phyloP scores from a whole-genome alignment of 2,797 vertebrate species.

The Perodicticus potto region DNA sequence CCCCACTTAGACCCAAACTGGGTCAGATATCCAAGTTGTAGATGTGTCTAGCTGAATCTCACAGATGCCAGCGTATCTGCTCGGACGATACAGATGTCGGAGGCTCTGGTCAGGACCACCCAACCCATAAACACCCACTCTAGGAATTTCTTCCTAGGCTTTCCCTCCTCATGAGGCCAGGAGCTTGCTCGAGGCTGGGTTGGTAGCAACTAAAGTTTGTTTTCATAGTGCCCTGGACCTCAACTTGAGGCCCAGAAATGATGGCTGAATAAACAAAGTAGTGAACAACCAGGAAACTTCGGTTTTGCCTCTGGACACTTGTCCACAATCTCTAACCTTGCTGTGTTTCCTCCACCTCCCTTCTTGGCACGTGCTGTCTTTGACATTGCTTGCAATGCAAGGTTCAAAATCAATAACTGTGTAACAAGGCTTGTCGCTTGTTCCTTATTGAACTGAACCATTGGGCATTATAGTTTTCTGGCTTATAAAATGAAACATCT shows the following conservation, averaged over 20 bases:
- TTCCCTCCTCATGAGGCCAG: too few species aligned
- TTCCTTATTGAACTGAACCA: neutral
- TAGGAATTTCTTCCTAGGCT: neutral
- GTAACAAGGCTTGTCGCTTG: neutral
- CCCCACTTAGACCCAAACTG: neutral
- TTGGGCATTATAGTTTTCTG: neutral
- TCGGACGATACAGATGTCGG: neutral
- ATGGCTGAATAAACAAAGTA: neutral
- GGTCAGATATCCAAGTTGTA: neutral
- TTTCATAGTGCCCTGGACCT: neutral
- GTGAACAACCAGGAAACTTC: neutral
- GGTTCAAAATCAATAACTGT: neutral
- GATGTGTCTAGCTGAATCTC: neutral
- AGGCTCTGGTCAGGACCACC: neutral
- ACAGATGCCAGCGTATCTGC: neutral
- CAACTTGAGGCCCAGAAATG: neutral
- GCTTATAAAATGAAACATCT: neutral
- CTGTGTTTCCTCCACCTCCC: rapidly evolving
- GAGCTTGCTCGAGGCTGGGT: neutral
- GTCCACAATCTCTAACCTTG: neutral
- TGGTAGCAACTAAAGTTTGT: neutral
- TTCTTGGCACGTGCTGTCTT: neutral
- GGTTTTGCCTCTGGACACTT: neutral
- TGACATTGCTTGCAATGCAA: neutral
- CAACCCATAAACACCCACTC: neutral